Evolutionary conservation across 1,140 invertebrate genomes (phyloP), one percentile per base, ranked within the genome.

Genomic region (Bombyx mandarina): DNA sequence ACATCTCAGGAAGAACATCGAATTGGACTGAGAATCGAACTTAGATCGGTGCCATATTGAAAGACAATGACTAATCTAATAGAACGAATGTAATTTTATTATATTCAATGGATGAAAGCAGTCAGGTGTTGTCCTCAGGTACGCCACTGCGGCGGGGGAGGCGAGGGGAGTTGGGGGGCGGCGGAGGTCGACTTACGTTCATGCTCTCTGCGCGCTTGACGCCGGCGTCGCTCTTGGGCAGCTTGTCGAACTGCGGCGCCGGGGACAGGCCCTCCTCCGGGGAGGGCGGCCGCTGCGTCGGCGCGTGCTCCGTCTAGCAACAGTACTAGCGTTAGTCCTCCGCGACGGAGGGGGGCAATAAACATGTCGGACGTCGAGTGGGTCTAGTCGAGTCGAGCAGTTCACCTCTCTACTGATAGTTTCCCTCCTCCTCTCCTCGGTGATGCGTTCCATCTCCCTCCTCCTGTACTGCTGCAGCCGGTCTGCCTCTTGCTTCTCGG

Each of bases 131-230:
- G 12, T 18, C 12, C 12, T 18, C 12, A 18, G 12, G 12, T 18
- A 18, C 12, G 12, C 12, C 12, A 18, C 12, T 18, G 12, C 12
- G 12, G 12, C 12, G 12, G 12, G 12, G 12, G 12, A 18, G 12
- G 12, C 12, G 12, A 18, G 12, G 12, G 12, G 12, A 12, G 49
- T 10, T 8, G 8, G 49, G 9, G 49, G 2, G 18, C 51, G 35
- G 22, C 10, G 51, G 3, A 52, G n/a, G n/a, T 44, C 8, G 43
- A 81, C 93, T 91, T 1, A 94, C 92, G 73, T 94, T 95, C 95
- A 97, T 96, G 80, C 94, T 96, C 78, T 96, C 95, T 0, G 95
- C 95, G 12, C 95, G 89, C 75, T 96, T 96, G 1, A 96, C 92
- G 66, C 92, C 91, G 0, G 89, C 83, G 7, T 89, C 90, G 10